Evolutionary conservation across 1,140 invertebrate genomes (phyloP), one percentile per base, ranked within the genome.

Genomic region (Nilaparvata lugens): DNA sequence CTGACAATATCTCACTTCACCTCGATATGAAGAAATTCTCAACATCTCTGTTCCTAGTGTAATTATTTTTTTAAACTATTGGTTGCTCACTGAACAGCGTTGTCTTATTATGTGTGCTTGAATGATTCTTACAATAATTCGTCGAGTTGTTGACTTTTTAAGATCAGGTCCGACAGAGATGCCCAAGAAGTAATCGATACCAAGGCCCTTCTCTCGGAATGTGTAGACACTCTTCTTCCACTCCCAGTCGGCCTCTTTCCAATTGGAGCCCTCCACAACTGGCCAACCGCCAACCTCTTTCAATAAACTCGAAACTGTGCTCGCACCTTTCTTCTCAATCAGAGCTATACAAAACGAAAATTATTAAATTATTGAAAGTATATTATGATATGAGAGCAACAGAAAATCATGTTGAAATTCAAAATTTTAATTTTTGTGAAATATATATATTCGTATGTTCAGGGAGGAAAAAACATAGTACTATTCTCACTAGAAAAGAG

Each of bases 201-300:
- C 90, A 69, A 91, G 92, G 2, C 93, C 93, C 4, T 79, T 72
- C 51, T 76, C 75, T 19, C 87, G 78, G 74, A 90, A 91, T 59
- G 81, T 85, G 74, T 87, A 90, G 1, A 93, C 84, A 9, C 84
- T 84, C 62, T 90, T 78, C 65, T 83, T 84, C 91, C 90, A 95
- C 48, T 85, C 78, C 91, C 91, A 95, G 5, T 84, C 77, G 0
- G 84, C 88, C 61, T 87, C 83, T 16, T 56, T 42, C 62, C 62
- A 63, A 16, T 16, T 16, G 23, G 19, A 16, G n/a, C 58, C 62
- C 0, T 14, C 14, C 1, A 95, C 73, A 11, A 93, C 84, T 0
- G 93, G 93, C 91, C 91, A 95, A 2, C 91, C 91, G n/a, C 92
- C 93, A 3, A 95, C 73, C 14, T 81, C 74, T 19, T 80, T 76